Evolutionary conservation across 2,113 vertebrate species (phyloP).

Genomic region (Xenopus borealis): DNA sequence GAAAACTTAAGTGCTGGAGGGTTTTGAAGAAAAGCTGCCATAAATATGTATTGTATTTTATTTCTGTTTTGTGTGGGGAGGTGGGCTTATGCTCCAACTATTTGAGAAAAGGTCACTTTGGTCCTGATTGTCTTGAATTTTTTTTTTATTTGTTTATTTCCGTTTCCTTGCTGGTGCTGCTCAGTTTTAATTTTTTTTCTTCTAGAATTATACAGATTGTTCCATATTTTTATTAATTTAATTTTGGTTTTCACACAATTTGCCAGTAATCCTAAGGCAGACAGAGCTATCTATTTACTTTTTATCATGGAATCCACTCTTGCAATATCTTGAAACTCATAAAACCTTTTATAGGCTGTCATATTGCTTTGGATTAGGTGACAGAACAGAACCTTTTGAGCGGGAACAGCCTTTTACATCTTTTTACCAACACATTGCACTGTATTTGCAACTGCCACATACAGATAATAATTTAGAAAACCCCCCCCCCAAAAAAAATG

Average conservation of each 20-base stretch:
- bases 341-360: not conserved
- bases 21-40: constrained; percentile 66
- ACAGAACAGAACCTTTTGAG: not conserved
- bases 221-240: constrained; percentile 27
- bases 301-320: constrained; percentile 13
- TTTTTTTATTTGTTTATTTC: constrained; percentile 19
- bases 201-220: constrained; percentile 13
- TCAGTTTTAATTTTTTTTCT: constrained; percentile 11
- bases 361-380: too few relatives aligned
- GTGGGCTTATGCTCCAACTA: constrained; percentile 29
- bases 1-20: constrained; percentile 68
- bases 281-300: not conserved
- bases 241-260: constrained; percentile 4
- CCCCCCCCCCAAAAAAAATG: too few relatives aligned
- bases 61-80: constrained; percentile 29
- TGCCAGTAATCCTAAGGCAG: constrained; percentile 18
- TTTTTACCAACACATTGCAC: not conserved
- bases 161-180: constrained; percentile 39
- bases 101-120: constrained; percentile 44
- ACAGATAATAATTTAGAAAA: too few relatives aligned
- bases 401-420: not conserved
- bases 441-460: not conserved
- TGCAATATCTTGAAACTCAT: not conserved
- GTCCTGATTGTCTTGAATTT: constrained; percentile 45
- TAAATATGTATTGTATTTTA: constrained; percentile 63